phyloP scores from a whole-genome alignment of 2,113 vertebrate species.

The Lates calcarifer region DNA sequence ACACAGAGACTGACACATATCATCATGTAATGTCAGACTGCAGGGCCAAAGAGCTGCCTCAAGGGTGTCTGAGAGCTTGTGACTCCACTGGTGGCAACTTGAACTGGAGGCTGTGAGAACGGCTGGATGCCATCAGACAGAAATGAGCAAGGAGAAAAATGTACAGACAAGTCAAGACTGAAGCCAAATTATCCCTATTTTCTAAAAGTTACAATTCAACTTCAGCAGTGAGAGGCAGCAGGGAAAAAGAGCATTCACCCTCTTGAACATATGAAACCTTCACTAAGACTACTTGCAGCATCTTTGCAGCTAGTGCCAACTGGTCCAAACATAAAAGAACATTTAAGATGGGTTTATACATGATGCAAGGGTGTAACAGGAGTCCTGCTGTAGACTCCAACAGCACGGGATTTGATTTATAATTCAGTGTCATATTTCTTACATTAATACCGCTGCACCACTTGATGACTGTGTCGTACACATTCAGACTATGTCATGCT shows the following conservation, averaged over 20 bases:
- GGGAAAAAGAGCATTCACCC: background rate
- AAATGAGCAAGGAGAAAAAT: constrained; percentile 14
- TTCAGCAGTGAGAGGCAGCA: background rate
- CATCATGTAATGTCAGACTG: constrained; percentile 50
- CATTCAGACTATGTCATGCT: background rate
- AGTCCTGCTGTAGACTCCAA: background rate
- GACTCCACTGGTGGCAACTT: constrained; percentile 35
- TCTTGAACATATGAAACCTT: no score
- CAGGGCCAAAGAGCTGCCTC: constrained; percentile 45
- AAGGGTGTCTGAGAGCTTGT: constrained; percentile 47
- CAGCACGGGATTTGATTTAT: background rate
- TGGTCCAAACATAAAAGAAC: no score
- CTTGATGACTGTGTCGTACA: background rate
- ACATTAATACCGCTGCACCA: background rate
- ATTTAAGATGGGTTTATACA: background rate
- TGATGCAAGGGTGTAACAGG: background rate
- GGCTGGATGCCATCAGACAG: constrained; percentile 11
- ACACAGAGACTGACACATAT: constrained; percentile 36
- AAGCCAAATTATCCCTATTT: constrained; percentile 20
- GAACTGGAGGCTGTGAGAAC: constrained; percentile 12
- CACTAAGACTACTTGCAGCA: no score
- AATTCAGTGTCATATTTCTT: background rate
- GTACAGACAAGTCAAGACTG: background rate
- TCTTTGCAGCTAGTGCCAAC: no score
- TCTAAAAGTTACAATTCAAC: background rate